phyloP scores from a whole-genome alignment of 2,888 invertebrate genomes.

The Drosophila anceps region DNA sequence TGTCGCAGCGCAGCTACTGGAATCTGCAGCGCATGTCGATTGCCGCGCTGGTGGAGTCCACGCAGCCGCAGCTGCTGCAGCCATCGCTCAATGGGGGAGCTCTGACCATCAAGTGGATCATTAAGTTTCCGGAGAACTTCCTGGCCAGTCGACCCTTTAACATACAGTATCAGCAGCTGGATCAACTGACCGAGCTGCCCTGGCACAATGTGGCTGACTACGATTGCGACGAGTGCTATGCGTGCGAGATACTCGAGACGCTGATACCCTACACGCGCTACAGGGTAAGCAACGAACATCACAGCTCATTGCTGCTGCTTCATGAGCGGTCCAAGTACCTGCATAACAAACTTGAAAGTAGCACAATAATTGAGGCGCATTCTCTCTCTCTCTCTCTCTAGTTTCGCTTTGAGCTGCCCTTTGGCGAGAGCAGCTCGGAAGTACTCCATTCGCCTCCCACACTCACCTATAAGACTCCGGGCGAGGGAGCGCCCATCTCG shows the following conservation, averaged over 20 bases:
- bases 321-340: too few relatives aligned
- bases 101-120: conserved; percentile 76
- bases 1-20: conserved; percentile 80
- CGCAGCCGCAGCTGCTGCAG: conserved; percentile 62
- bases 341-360: too few relatives aligned
- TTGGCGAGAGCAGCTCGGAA: conserved; percentile 89
- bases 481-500: conserved; percentile 91
- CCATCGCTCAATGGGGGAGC: conserved; percentile 27
- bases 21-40: conserved; percentile 72
- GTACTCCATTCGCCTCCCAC: conserved; percentile 91
- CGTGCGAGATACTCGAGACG: conserved; percentile 90
- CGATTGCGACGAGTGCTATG: conserved; percentile 87
- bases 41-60: conserved; percentile 56
- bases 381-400: conserved; percentile 81
- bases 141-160: conserved; percentile 79
- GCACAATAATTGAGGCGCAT: too few relatives aligned
- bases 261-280: conserved; percentile 96
- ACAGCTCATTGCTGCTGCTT: too few relatives aligned
- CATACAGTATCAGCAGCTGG: conserved; percentile 77
- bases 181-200: conserved; percentile 87
- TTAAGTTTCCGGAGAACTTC: conserved; percentile 74
- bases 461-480: conserved; percentile 90
- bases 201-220: conserved; percentile 90
- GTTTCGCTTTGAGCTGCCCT: conserved; percentile 94
- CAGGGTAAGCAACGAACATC: too few relatives aligned